phyloP scores from a whole-genome alignment of 2,797 vertebrate genomes.

The Hippoglossus hippoglossus region DNA sequence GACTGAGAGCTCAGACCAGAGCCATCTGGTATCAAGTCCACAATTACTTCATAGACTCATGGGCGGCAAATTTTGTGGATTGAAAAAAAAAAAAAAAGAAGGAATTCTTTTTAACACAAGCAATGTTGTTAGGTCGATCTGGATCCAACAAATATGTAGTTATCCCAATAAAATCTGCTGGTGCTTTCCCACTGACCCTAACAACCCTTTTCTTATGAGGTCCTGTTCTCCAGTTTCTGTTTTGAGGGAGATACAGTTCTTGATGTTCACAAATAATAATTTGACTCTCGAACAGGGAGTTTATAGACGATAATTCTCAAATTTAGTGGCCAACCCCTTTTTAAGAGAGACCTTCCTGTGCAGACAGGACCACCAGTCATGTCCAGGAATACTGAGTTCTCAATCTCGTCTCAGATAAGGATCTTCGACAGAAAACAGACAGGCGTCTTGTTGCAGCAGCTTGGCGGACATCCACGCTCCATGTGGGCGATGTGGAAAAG shows the following conservation, averaged over 20 bases:
- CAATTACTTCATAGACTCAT: slow-evolving; percentile 39
- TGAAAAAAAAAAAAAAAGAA: slow-evolving; percentile 2
- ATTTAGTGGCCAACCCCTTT: slow-evolving; percentile 7
- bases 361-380: slow-evolving; percentile 53
- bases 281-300: slow-evolving; percentile 10
- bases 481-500: slow-evolving; percentile 15
- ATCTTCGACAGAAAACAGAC: slow-evolving; percentile 26
- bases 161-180: slow-evolving; percentile 4
- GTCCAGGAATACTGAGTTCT: slow-evolving; percentile 41
- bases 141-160: slow-evolving; percentile 12
- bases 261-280: slow-evolving; percentile 29
- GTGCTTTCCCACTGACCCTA: slow-evolving; percentile 20
- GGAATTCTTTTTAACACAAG: neutral
- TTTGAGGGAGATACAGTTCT: neutral
- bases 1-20: slow-evolving; percentile 6
- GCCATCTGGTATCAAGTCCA: slow-evolving; percentile 24
- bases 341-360: slow-evolving; percentile 25
- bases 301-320: slow-evolving; percentile 1
- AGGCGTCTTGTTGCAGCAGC: slow-evolving; percentile 40
- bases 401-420: slow-evolving; percentile 55
- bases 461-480: slow-evolving; percentile 40
- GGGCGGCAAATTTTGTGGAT: slow-evolving; percentile 1
- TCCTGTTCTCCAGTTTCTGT: slow-evolving; percentile 11
- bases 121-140: slow-evolving; percentile 16
- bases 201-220: neutral